phyloP scores from a whole-genome alignment of 2,797 vertebrate species.

The Tauraco hartlaubi region DNA sequence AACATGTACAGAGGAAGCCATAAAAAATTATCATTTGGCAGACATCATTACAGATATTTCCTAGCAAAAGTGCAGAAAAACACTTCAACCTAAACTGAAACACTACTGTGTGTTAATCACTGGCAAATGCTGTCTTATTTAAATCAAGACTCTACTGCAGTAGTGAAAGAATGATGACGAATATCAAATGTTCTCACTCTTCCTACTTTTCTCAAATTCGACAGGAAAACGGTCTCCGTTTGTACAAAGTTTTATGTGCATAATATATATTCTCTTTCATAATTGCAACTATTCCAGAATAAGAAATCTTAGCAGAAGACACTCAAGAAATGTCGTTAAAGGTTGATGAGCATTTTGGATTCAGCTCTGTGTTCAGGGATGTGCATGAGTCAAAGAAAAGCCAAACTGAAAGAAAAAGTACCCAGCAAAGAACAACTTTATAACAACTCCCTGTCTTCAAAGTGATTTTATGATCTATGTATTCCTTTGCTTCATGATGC shows the following conservation, averaged over 20 bases:
- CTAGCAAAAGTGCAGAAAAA: conserved; percentile 6
- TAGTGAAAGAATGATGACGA: conserved; percentile 30
- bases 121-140: conserved; percentile 10
- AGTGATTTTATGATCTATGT: conserved; percentile 46
- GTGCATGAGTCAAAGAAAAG: conserved; percentile 1
- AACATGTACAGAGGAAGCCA: conserved; percentile 14
- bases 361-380: not conserved
- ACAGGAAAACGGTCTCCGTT: not conserved
- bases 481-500: not conserved
- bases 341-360: conserved; percentile 9
- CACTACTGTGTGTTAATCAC: not conserved
- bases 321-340: not conserved
- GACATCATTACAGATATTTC: conserved; percentile 17
- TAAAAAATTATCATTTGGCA: conserved; percentile 45
- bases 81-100: conserved; percentile 49
- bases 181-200: not conserved
- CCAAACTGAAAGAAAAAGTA: conserved; percentile 53
- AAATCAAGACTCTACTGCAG: not conserved
- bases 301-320: not conserved
- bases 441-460: conserved; percentile 44
- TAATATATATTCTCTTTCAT: not conserved
- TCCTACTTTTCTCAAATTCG: not conserved
- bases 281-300: not conserved
- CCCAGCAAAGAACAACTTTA: not conserved
- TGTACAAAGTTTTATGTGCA: not conserved